These are phyloP conservation scores for Aegithalos caudatus DNA, from an alignment of 2,113 vertebrate species.

Conservation along the genomic window DNA sequence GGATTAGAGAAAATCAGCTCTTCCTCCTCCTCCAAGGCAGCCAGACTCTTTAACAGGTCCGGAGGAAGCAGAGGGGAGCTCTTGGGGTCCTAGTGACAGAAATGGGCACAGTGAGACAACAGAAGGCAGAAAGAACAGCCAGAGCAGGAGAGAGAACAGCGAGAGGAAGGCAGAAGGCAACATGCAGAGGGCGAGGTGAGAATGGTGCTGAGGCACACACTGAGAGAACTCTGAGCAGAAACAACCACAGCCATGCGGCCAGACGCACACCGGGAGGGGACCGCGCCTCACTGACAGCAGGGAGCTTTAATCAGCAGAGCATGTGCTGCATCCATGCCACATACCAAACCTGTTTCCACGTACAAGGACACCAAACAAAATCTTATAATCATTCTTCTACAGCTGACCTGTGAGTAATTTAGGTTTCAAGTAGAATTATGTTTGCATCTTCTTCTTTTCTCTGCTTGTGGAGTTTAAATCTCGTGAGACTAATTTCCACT, in stretches of 20 bases:
- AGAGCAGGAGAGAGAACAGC: background rate
- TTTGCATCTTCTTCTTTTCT: background rate
- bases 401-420: background rate
- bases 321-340: background rate
- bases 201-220: background rate
- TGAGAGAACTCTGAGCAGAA: background rate
- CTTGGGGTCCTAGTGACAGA: conserved; percentile 94
- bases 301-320: background rate
- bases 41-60: conserved; percentile 99
- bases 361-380: background rate
- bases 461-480: background rate
- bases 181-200: conserved; percentile 18
- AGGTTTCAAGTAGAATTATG: background rate
- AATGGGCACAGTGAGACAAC: conserved; percentile 76
- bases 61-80: conserved; percentile 98
- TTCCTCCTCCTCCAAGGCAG: conserved; percentile 98
- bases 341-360: background rate
- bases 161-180: background rate
- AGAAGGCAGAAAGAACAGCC: conserved; percentile 61
- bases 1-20: conserved; percentile 97
- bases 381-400: background rate
- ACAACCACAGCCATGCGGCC: background rate
- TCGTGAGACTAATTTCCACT: background rate
- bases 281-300: background rate
- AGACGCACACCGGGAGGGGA: rapidly evolving